Evolutionary conservation across 2,888 invertebrate species (phyloP).

Genomic region (Pachliopta kotzebuea): DNA sequence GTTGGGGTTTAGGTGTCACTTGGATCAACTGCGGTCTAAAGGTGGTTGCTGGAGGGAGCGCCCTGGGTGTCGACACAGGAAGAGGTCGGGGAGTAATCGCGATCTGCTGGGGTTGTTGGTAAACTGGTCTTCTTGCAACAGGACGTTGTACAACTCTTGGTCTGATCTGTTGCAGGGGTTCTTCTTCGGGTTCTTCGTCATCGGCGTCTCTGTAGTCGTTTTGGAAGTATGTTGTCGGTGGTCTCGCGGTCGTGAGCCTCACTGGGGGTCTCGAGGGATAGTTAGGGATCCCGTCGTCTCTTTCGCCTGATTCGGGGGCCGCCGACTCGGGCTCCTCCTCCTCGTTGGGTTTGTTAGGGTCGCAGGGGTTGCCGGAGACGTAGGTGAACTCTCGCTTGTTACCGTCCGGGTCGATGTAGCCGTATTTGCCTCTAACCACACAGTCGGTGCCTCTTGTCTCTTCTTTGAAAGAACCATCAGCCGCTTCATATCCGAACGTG

Average conservation of each 20-base stretch:
- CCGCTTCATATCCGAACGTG: slow-evolving; percentile 92
- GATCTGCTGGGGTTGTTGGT: slow-evolving; percentile 74
- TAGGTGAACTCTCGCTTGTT: slow-evolving; percentile 93
- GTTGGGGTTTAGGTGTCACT: slow-evolving; percentile 78
- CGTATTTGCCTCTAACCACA: slow-evolving; percentile 92
- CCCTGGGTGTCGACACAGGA: slow-evolving; percentile 69
- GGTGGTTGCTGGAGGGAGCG: slow-evolving; percentile 83
- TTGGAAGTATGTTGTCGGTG: slow-evolving; percentile 86
- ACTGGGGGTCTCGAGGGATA: slow-evolving; percentile 71
- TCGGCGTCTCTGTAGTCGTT: slow-evolving; percentile 85
- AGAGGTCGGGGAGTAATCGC: slow-evolving; percentile 82
- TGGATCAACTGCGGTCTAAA: slow-evolving; percentile 82
- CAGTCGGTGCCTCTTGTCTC: slow-evolving; percentile 92
- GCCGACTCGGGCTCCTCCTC: slow-evolving; percentile 81
- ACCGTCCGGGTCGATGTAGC: slow-evolving; percentile 92
- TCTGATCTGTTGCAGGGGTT: slow-evolving; percentile 70
- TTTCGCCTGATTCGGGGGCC: slow-evolving; percentile 79
- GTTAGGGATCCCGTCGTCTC: slow-evolving; percentile 84
- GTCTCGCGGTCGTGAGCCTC: slow-evolving; percentile 72
- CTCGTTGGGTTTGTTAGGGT: slow-evolving; percentile 89
- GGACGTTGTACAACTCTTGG: slow-evolving; percentile 72
- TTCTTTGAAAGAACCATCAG: slow-evolving; percentile 92
- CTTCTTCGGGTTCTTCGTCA: slow-evolving; percentile 80
- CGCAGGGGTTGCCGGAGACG: slow-evolving; percentile 92
- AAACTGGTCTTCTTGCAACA: slow-evolving; percentile 61